phyloP scores from a whole-genome alignment of 2,888 invertebrate species.

The Polymixis lichenea region DNA sequence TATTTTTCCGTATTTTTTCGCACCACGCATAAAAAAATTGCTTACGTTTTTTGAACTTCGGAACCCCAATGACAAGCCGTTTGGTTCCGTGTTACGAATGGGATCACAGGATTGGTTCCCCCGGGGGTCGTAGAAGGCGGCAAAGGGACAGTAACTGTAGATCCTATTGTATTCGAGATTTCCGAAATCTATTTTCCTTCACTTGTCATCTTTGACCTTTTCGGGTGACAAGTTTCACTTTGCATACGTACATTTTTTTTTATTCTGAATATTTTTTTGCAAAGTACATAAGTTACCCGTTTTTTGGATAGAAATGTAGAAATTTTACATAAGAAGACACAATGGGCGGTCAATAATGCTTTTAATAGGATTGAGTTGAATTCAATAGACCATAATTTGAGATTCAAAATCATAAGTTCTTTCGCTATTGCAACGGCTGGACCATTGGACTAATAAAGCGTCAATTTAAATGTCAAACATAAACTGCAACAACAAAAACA shows the following conservation, averaged over 20 bases:
- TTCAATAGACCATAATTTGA: neutral
- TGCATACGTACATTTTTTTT: constrained; percentile 15
- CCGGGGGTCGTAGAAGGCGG: constrained; percentile 18
- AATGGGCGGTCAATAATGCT: no score
- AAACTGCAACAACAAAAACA: neutral
- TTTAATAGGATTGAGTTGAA: neutral
- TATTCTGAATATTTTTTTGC: neutral
- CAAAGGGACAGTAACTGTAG: constrained; percentile 40
- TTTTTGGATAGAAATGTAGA: no score
- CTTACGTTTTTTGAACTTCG: constrained; percentile 13
- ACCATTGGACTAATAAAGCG: no score
- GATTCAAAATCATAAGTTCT: neutral
- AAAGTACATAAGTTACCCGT: no score
- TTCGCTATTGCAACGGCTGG: no score
- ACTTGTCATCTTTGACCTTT: constrained; percentile 31
- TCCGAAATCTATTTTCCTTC: constrained; percentile 43
- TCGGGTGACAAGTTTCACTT: constrained; percentile 20
- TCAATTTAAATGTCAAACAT: neutral
- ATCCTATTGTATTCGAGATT: constrained; percentile 42
- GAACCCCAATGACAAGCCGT: constrained; percentile 35
- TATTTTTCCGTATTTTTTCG: neutral
- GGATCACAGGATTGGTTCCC: constrained; percentile 44
- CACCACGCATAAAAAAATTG: constrained; percentile 23
- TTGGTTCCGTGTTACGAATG: constrained; percentile 40
- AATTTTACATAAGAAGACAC: no score